Conservation (phyloP, 2,888 invertebrate species). For the Cataglyphis cursor region DNA sequence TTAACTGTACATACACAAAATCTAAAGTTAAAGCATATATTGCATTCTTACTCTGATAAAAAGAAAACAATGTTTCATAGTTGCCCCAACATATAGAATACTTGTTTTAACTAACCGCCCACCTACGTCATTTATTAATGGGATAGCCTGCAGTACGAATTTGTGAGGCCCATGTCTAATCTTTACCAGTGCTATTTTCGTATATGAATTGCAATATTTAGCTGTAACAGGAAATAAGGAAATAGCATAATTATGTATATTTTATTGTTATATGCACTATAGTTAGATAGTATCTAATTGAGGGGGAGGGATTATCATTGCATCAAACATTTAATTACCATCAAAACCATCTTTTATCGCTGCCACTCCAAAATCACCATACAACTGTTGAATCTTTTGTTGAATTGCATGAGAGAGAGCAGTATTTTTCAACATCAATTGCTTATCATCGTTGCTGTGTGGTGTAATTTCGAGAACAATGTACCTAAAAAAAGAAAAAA, state of each 20-base stretch:
- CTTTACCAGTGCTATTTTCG: slow-evolving; percentile 92
- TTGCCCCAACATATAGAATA: slow-evolving; percentile 92
- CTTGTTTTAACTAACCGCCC: slow-evolving; percentile 89
- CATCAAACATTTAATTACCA: slow-evolving; percentile 73
- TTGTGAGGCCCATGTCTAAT: slow-evolving; percentile 92
- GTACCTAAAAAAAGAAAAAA: slow-evolving; percentile 88
- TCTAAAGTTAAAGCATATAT: background rate
- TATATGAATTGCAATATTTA: slow-evolving; percentile 93
- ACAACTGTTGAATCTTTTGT: slow-evolving; percentile 90
- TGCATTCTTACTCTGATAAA: slow-evolving; percentile 88
- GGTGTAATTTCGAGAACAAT: slow-evolving; percentile 90
- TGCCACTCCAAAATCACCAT: slow-evolving; percentile 93
- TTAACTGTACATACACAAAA: background rate
- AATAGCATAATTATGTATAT: slow-evolving; percentile 18
- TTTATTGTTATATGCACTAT: slow-evolving; percentile 1
- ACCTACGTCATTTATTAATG: slow-evolving; percentile 91
- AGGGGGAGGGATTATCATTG: background rate
- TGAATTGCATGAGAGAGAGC: slow-evolving; percentile 89
- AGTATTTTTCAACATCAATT: slow-evolving; percentile 87
- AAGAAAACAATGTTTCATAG: slow-evolving; percentile 93
- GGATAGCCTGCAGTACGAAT: slow-evolving; percentile 90
- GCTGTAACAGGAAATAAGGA: slow-evolving; percentile 85
- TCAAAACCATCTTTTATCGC: slow-evolving; percentile 91
- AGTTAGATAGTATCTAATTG: background rate
- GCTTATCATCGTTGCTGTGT: slow-evolving; percentile 87